These are phyloP conservation scores for Plutella xylostella DNA, from an alignment of 2,888 invertebrate species.

Conservation along the genomic window DNA sequence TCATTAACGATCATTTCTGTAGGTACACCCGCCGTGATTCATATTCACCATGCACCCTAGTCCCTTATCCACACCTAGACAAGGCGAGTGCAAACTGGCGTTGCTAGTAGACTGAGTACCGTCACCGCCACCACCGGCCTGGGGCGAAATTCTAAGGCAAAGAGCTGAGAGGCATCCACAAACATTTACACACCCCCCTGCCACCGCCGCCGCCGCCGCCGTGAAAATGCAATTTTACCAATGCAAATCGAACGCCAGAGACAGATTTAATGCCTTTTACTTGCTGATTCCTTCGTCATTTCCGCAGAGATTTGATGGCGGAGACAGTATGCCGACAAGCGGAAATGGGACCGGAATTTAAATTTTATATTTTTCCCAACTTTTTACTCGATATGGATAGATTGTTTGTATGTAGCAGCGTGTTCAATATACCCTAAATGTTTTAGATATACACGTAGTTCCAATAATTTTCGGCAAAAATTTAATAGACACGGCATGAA, in stretches of 20 bases:
- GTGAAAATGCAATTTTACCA: slow-evolving; percentile 63
- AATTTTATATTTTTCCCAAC: neutral
- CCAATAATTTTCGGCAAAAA: too few species aligned
- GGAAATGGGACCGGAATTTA: neutral
- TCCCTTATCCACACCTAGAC: too few species aligned
- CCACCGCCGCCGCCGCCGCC: slow-evolving; percentile 33
- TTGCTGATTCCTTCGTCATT: slow-evolving; percentile 56
- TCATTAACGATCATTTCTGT: too few species aligned
- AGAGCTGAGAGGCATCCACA: slow-evolving; percentile 40
- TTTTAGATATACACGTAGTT: too few species aligned
- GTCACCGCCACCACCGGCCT: slow-evolving; percentile 3
- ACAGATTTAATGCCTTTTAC: slow-evolving; percentile 64
- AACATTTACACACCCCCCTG: slow-evolving; percentile 44
- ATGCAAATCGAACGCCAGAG: slow-evolving; percentile 63
- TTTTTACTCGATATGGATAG: too few species aligned
- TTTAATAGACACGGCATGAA: too few species aligned
- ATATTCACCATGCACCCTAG: too few species aligned
- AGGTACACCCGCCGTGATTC: too few species aligned
- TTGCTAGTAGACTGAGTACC: too few species aligned
- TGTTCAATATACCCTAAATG: too few species aligned
- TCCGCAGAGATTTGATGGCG: slow-evolving; percentile 37
- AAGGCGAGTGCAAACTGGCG: too few species aligned
- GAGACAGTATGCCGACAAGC: neutral
- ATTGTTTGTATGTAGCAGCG: too few species aligned
- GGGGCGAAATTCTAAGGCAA: slow-evolving; percentile 34